Conservation (phyloP, 2,113 vertebrate species). For the Glaucomys volans region DNA sequence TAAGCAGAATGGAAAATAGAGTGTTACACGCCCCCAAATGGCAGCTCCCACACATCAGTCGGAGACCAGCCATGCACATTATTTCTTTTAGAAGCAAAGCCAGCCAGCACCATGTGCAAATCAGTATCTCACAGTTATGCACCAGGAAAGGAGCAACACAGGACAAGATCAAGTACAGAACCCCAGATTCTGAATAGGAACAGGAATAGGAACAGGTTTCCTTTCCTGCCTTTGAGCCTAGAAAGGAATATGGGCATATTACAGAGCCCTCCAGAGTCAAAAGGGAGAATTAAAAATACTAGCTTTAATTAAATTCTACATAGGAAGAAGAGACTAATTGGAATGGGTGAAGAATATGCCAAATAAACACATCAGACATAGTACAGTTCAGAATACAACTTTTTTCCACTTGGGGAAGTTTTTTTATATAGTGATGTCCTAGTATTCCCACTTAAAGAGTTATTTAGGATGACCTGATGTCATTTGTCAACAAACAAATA, state of each 20-base stretch:
- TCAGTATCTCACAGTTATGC: background rate
- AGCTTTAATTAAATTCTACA: constrained; percentile 69
- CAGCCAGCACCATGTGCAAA: background rate
- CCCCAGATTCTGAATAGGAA: background rate
- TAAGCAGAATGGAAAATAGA: constrained; percentile 61
- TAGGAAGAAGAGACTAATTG: constrained; percentile 51
- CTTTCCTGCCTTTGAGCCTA: background rate
- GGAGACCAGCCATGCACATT: background rate
- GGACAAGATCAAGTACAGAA: constrained; percentile 19
- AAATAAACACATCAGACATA: background rate
- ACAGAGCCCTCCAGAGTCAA: constrained; percentile 5
- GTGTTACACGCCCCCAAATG: background rate
- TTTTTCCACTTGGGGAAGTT: background rate
- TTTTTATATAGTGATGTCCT: too few species aligned
- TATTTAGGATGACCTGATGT: background rate
- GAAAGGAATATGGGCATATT: background rate
- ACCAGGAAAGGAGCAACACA: background rate
- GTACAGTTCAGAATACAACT: background rate
- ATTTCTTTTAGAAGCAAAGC: constrained; percentile 24
- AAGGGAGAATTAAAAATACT: constrained; percentile 2
- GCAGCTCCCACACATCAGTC: background rate
- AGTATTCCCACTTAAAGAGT: background rate
- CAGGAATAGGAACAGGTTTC: background rate
- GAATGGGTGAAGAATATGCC: background rate
- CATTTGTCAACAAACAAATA: background rate